Evolutionary conservation across 2,113 vertebrate species (phyloP).

Genomic region (Phyllostomus hastatus): DNA sequence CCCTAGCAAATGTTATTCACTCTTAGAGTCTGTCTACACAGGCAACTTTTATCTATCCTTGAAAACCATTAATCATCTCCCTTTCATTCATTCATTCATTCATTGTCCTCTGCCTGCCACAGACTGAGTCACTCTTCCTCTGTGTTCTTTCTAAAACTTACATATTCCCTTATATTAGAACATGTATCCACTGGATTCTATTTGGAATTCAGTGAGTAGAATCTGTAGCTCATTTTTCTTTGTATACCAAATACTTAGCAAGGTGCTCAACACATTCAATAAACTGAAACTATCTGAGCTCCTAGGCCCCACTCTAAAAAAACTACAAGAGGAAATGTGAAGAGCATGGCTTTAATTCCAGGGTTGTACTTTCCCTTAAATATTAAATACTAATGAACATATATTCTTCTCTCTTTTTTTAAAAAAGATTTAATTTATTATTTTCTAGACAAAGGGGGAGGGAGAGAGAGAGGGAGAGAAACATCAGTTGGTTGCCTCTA

Average conservation of each 20-base stretch:
- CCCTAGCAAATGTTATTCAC: background rate
- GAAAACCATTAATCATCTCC: background rate
- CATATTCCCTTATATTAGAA: background rate
- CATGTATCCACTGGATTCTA: background rate
- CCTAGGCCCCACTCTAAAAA: background rate
- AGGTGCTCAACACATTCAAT: background rate
- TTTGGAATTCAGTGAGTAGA: background rate
- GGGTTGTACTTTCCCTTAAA: background rate
- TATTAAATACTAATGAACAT: background rate
- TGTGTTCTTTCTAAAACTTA: conserved; percentile 6
- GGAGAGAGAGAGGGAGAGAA: no score
- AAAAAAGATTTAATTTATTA: no score
- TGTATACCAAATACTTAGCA: background rate
- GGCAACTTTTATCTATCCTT: background rate
- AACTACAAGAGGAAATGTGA: background rate
- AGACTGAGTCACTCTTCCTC: background rate
- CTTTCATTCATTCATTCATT: background rate
- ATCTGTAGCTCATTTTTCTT: background rate
- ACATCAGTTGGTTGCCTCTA: no score
- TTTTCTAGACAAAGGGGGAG: no score
- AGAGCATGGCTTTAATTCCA: background rate
- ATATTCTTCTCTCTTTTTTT: no score
- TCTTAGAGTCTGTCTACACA: background rate
- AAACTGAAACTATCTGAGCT: background rate
- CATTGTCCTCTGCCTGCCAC: background rate